Evolutionary conservation across 1,140 invertebrate genomes (phyloP).

Genomic region (Amyelois transitella): DNA sequence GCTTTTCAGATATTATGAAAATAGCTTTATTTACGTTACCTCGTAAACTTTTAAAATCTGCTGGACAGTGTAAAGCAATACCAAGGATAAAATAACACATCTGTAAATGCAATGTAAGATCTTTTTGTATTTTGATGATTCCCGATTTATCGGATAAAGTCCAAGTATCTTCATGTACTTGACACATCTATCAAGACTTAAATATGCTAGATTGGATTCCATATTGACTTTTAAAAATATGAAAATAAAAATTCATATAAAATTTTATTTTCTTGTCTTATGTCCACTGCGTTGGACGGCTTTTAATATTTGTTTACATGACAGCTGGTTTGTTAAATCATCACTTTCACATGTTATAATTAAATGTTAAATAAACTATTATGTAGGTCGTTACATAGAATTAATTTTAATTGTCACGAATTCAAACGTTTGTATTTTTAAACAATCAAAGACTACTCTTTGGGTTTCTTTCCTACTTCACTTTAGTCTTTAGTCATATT

Average conservation of each 20-base stretch:
- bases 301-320: too few species aligned
- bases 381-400: neutral
- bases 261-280: too few species aligned
- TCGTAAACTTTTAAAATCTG: slow-evolving; percentile 39
- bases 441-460: too few species aligned
- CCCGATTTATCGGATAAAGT: slow-evolving; percentile 29
- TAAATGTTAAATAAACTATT: neutral
- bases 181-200: slow-evolving; percentile 33
- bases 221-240: too few species aligned
- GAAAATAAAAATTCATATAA: too few species aligned
- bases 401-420: neutral
- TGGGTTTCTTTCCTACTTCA: too few species aligned
- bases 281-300: too few species aligned
- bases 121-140: slow-evolving; percentile 20
- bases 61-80: slow-evolving; percentile 34
- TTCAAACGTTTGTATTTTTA: neutral
- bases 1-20: too few species aligned
- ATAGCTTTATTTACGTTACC: too few species aligned
- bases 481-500: too few species aligned
- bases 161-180: slow-evolving; percentile 30
- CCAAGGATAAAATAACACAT: slow-evolving; percentile 23
- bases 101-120: slow-evolving; percentile 32
- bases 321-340: neutral
- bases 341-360: neutral
- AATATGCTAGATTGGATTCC: slow-evolving; percentile 27